Conservation (phyloP, 2,113 vertebrate species). For the Pachycephala philippinensis region DNA sequence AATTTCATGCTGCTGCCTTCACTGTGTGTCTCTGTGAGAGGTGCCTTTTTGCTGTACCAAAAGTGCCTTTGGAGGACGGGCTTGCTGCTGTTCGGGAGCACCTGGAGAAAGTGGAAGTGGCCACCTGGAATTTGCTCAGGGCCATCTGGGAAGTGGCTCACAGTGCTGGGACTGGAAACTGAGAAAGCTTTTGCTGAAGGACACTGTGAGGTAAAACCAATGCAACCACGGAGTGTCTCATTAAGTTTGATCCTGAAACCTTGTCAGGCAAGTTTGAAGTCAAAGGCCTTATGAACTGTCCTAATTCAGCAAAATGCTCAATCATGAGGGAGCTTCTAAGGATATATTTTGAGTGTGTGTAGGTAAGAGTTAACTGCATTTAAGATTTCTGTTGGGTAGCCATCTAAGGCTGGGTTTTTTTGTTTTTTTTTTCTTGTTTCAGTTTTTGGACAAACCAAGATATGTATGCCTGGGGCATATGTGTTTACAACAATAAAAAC, state of each 20-base stretch:
- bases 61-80: background rate
- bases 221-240: fast-evolving
- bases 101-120: background rate
- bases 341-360: background rate
- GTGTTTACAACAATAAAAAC: background rate
- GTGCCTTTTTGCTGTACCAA: background rate
- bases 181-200: background rate
- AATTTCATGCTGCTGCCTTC: background rate
- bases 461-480: background rate
- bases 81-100: background rate
- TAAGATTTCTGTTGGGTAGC: background rate
- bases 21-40: background rate
- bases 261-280: background rate
- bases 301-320: background rate
- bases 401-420: background rate
- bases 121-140: background rate
- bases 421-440: background rate
- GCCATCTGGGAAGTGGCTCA: background rate
- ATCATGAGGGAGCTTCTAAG: background rate
- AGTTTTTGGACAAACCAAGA: background rate
- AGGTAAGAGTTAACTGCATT: background rate
- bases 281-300: background rate
- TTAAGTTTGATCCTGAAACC: background rate
- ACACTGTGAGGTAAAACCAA: background rate
- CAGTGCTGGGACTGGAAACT: background rate